Conservation (phyloP, 1,140 invertebrate genomes). For the Panulirus ornatus region DNA sequence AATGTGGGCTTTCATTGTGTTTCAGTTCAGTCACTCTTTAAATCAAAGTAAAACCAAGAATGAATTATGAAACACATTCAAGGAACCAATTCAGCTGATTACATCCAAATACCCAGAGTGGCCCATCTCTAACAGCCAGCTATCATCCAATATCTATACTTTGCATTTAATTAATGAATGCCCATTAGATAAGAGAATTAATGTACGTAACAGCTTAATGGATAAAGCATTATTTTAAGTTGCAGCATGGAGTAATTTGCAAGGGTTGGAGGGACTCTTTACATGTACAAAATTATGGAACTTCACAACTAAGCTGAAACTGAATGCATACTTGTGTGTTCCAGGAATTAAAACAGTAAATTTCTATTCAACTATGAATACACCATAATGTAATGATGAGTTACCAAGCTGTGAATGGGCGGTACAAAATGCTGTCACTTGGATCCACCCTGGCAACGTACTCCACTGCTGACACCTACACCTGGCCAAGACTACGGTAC, state of each 20-base stretch:
- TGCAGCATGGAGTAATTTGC: conserved; percentile 68
- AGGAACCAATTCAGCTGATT: not conserved
- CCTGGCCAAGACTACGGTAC: conserved; percentile 60
- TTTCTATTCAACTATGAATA: conserved; percentile 22
- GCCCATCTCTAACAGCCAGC: conserved; percentile 47
- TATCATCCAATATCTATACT: conserved; percentile 87
- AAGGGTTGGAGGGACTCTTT: conserved; percentile 79
- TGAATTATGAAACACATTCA: not conserved
- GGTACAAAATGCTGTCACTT: conserved; percentile 13
- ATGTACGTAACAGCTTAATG: conserved; percentile 73
- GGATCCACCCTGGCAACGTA: conserved; percentile 57
- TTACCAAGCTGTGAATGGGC: conserved; percentile 23
- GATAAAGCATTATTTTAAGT: conserved; percentile 68
- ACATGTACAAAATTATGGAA: conserved; percentile 23
- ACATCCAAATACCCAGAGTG: not conserved
- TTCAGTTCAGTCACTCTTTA: not conserved
- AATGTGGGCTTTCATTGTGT: conserved; percentile 1
- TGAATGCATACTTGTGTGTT: not conserved
- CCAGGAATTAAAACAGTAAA: conserved; percentile 15
- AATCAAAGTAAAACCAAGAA: not conserved
- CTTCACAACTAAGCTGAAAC: conserved; percentile 38
- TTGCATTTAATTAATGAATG: conserved; percentile 90
- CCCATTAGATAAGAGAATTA: conserved; percentile 83
- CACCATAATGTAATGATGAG: not conserved
- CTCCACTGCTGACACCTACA: conserved; percentile 69